Conservation (phyloP, 2,113 vertebrate genomes). For the Probosciger aterrimus region DNA sequence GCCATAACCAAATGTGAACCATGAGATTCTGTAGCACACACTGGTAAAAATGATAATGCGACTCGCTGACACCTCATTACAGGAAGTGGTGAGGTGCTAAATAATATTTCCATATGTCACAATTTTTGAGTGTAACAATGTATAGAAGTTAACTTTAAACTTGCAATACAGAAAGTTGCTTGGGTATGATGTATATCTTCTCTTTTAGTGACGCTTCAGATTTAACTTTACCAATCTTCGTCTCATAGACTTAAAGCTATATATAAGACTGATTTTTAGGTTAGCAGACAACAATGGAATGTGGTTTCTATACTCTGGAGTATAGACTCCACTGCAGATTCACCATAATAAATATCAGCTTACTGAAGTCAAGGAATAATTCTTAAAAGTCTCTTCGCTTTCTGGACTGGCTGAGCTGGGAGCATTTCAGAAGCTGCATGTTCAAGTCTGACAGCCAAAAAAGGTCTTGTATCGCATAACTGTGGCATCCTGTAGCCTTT, state of each 20-base stretch:
- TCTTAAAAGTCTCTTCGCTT: not conserved
- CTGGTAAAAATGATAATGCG: not conserved
- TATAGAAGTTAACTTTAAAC: not conserved
- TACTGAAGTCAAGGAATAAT: not conserved
- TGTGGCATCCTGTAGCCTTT: slow-evolving; percentile 11
- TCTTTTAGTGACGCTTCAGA: not conserved
- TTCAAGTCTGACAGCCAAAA: slow-evolving; percentile 12
- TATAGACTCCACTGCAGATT: not conserved
- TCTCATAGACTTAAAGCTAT: not conserved
- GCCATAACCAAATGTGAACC: not conserved
- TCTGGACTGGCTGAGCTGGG: not conserved
- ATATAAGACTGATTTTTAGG: not conserved
- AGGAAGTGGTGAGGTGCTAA: not conserved
- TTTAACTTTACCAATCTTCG: not conserved
- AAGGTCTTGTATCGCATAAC: slow-evolving; percentile 25
- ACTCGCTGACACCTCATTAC: not conserved
- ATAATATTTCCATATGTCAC: not conserved
- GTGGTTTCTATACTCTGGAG: not conserved
- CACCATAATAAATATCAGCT: not conserved
- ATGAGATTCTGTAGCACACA: not conserved
- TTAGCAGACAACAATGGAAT: not conserved
- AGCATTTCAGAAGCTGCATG: not conserved
- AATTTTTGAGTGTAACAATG: not conserved
- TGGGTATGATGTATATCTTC: not conserved
- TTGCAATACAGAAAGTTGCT: not conserved